Percentiles rank a stretch among this genome's conserved stretches.
Evolutionary conservation across 2,888 invertebrate genomes (phyloP).

Genomic region (Noctua pronuba): DNA sequence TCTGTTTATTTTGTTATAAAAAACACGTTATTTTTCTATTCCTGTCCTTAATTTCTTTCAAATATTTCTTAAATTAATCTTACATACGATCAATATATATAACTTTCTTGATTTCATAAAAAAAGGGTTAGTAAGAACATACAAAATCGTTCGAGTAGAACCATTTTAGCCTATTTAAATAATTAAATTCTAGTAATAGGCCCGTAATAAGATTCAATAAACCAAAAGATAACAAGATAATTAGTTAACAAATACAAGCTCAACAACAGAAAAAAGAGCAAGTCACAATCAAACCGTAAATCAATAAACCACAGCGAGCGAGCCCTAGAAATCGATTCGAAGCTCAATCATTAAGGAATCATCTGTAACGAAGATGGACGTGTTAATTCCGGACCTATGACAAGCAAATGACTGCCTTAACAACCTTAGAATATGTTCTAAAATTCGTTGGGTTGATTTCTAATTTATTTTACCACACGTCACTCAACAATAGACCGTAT

Average conservation of each 20-base stretch:
- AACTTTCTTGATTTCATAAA: background rate
- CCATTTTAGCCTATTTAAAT: background rate
- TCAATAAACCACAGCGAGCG: constrained; percentile 87
- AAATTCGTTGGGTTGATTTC: constrained; percentile 62
- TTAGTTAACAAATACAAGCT: constrained; percentile 73
- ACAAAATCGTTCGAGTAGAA: background rate
- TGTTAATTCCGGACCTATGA: constrained; percentile 79
- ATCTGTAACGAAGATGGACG: constrained; percentile 88
- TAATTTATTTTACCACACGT: constrained; percentile 75
- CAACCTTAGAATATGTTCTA: constrained; percentile 67
- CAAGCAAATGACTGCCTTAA: constrained; percentile 73
- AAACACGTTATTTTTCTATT: too few relatives aligned
- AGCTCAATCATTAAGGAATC: constrained; percentile 87
- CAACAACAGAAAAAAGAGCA: constrained; percentile 79
- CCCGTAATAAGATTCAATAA: constrained; percentile 47
- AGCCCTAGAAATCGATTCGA: constrained; percentile 86
- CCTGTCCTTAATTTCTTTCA: background rate
- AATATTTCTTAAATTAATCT: background rate
- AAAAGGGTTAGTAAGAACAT: background rate
- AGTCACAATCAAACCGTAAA: constrained; percentile 87
- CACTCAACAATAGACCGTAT: constrained; percentile 83
- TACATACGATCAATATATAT: background rate
- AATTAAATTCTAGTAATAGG: background rate
- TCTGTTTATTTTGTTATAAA: too few relatives aligned
- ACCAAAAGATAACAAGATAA: constrained; percentile 77